Percentiles rank a stretch among this genome's conserved stretches.
Evolutionary conservation across 2,888 invertebrate species (phyloP).

Genomic region (Patella pellucida): DNA sequence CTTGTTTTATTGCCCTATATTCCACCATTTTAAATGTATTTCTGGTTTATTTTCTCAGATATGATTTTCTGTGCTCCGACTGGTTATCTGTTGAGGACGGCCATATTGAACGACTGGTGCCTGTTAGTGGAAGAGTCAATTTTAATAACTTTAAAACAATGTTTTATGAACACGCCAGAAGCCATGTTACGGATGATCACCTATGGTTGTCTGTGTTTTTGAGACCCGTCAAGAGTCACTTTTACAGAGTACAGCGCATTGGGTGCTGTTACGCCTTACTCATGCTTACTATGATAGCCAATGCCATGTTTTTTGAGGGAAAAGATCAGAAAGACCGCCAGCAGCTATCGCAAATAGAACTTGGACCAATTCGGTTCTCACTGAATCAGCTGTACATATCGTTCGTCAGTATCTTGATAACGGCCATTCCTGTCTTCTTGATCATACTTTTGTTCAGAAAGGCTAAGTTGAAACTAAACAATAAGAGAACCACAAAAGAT

Average conservation of each 20-base stretch:
- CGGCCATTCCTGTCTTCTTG: conserved; percentile 21
- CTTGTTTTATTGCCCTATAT: too few relatives aligned
- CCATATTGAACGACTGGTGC: conserved; percentile 69
- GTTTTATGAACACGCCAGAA: conserved; percentile 63
- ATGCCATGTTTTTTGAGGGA: conserved; percentile 40
- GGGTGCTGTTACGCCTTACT: conserved; percentile 36
- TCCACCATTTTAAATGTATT: too few relatives aligned
- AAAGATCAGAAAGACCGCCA: conserved; percentile 22
- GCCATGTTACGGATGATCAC: conserved; percentile 70
- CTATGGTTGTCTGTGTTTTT: conserved; percentile 72
- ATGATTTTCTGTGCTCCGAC: conserved; percentile 59
- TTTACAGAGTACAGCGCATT: conserved; percentile 34
- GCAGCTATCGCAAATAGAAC: conserved; percentile 21
- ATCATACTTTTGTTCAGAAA: conserved; percentile 21
- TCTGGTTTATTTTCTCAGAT: conserved; percentile 38
- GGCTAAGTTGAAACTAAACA: not conserved
- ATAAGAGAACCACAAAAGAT: not conserved
- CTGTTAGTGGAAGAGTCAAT: conserved; percentile 65
- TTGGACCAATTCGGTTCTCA: conserved; percentile 34
- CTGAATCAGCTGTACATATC: conserved; percentile 30
- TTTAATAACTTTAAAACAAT: conserved; percentile 68
- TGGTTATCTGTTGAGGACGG: conserved; percentile 72
- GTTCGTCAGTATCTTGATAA: conserved; percentile 22
- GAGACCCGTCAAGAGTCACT: conserved; percentile 56
- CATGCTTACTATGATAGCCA: conserved; percentile 40